These are phyloP conservation scores for Cirrhinus molitorella DNA, from an alignment of 2,797 vertebrate species.

Conservation along the genomic window DNA sequence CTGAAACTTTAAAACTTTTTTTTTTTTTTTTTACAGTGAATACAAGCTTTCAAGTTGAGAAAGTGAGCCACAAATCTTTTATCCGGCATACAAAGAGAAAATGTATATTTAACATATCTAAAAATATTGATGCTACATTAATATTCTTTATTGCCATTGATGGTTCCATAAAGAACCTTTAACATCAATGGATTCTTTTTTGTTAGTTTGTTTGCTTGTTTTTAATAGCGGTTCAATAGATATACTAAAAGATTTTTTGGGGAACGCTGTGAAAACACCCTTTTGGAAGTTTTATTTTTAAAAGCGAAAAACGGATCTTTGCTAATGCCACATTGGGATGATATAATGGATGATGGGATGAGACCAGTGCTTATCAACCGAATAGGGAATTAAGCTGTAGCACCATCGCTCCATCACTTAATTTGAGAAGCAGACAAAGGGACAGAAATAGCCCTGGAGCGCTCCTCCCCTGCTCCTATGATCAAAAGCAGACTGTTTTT, in stretches of 20 bases:
- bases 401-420: constrained; percentile 53
- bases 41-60: neutral
- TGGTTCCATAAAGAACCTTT: neutral
- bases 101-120: neutral
- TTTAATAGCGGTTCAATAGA: neutral
- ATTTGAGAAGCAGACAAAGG: constrained; percentile 61
- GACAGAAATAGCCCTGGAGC: constrained; percentile 63
- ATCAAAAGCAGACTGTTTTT: constrained; percentile 64
- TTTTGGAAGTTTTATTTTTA: neutral
- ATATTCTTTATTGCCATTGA: neutral
- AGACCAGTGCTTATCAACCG: constrained; percentile 59
- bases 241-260: neutral
- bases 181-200: neutral
- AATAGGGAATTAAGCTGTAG: constrained; percentile 47
- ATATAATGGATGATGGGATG: constrained; percentile 55
- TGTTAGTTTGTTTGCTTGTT: neutral
- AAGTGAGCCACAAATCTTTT: neutral
- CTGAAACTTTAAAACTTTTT: too few relatives aligned
- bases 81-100: neutral
- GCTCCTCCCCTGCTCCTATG: constrained; percentile 47
- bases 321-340: constrained; percentile 55
- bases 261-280: neutral
- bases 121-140: neutral
- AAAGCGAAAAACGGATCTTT: constrained; percentile 7
- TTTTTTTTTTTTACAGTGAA: too few relatives aligned